Percentiles rank a stretch among this genome's conserved stretches.
Evolutionary conservation across 2,113 vertebrate species (phyloP).

Genomic region (Oceanodroma tethys): DNA sequence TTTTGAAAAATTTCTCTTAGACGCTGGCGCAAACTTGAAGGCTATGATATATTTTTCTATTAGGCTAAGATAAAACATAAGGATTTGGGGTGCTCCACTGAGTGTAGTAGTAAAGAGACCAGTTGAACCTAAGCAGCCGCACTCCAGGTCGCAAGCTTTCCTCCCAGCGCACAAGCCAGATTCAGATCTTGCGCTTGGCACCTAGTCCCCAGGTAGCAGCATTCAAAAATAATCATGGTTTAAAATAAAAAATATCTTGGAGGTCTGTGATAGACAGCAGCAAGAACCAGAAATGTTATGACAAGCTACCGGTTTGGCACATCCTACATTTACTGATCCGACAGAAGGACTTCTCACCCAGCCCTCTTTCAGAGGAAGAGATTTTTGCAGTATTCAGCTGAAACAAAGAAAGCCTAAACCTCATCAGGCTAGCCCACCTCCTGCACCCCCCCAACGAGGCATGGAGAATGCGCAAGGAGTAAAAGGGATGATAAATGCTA

Average conservation of each 20-base stretch:
- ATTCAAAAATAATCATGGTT: background rate
- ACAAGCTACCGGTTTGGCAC: background rate
- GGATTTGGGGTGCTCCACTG: background rate
- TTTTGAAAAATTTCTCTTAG: background rate
- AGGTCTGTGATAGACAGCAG: background rate
- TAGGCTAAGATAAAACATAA: background rate
- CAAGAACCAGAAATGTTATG: background rate
- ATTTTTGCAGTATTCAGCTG: background rate
- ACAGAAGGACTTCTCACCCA: background rate
- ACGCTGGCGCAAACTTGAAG: background rate
- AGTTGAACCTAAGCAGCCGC: background rate
- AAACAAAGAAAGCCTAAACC: background rate
- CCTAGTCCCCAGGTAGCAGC: background rate
- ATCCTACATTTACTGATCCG: accelerated
- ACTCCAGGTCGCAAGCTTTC: background rate
- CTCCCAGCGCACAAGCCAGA: background rate
- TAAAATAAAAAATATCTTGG: background rate
- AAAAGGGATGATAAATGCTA: background rate
- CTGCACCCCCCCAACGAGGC: accelerated
- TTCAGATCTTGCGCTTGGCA: background rate
- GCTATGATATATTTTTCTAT: background rate
- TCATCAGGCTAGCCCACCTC: background rate
- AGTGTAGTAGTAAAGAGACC: background rate
- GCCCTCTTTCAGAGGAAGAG: background rate
- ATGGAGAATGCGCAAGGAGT: accelerated